A percentile compares a stretch with the other conserved stretches of the same genome.
Conservation (phyloP, 2,113 vertebrate genomes). For the Forbesichthys agassizii region DNA sequence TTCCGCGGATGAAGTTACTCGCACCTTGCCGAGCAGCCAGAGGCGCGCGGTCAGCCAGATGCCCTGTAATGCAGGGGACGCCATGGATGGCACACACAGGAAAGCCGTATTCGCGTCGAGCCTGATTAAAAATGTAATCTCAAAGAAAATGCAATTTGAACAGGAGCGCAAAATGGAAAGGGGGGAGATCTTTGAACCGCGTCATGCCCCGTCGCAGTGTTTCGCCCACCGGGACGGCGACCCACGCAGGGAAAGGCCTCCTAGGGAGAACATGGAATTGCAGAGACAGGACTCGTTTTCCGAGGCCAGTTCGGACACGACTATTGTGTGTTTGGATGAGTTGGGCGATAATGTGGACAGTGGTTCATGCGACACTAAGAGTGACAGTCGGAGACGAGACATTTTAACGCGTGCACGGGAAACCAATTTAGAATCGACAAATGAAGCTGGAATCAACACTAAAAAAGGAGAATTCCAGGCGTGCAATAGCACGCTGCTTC, state of each 20-base stretch:
- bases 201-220: slow-evolving; percentile 37
- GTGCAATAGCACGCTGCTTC: slow-evolving; percentile 84
- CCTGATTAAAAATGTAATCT: slow-evolving; percentile 93
- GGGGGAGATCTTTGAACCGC: slow-evolving; percentile 85
- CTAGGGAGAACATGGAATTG: slow-evolving; percentile 51
- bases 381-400: slow-evolving; percentile 65
- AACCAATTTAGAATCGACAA: slow-evolving; percentile 57
- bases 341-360: slow-evolving; percentile 67
- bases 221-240: slow-evolving; percentile 62
- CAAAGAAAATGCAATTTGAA: slow-evolving; percentile 96
- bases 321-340: slow-evolving; percentile 73
- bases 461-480: slow-evolving; percentile 85
- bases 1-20: slow-evolving; percentile 81
- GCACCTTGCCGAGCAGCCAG: slow-evolving; percentile 62
- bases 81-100: slow-evolving; percentile 81
- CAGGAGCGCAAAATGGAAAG: slow-evolving; percentile 96
- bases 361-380: slow-evolving; percentile 76
- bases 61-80: slow-evolving; percentile 55
- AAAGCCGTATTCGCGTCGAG: slow-evolving; percentile 91
- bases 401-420: slow-evolving; percentile 39
- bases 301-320: slow-evolving; percentile 80
- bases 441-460: slow-evolving; percentile 79
- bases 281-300: slow-evolving; percentile 83
- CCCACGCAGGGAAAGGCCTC: slow-evolving; percentile 50
- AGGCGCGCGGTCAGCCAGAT: slow-evolving; percentile 60